Base-by-base conservation (phyloP, 2,888 invertebrate species). In the Eristalinus sepulchralis region DNA sequence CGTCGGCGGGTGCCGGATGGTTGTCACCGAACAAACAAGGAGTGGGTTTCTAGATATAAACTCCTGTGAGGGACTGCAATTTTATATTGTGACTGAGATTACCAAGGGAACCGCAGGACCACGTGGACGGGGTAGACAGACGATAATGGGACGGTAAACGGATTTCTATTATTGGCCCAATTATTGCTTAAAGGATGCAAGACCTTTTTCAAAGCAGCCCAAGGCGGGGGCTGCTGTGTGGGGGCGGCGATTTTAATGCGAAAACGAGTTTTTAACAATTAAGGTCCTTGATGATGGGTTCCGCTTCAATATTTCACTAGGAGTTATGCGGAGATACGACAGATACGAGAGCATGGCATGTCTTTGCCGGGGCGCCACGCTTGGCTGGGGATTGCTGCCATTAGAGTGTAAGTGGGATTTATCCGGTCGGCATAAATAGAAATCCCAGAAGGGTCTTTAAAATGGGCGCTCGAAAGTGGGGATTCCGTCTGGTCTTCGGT, bases 1-100 rank as follows among this genome's bases (percentile, higher is more conserved):
- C 2, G 33, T 3, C n/a, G 2, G 10, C 1, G 17, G 8, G 27
- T n/a, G 13, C 27, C 27, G 39, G 8, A 33, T 11, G 27, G 13
- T 47, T 36, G 31, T 20, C 62, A 57, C 66, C 55, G 27, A 33
- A 60, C 27, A 20, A 59, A 34, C 39, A n/a, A 33, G 22, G n/a
- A 72, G 31, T 39, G 31, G 63, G 20, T 33, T 59, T 10, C 27
- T 39, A 11, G 47, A 33, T 60, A 73, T 59, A 47, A 24, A 47
- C 39, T n/a, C 47, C 17, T 17, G 47, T 47, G 47, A 72, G 77
- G 72, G 81, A 60, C 77, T 82, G 77, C 70, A 68, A 82, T 70
- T 85, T 85, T 78, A 82, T 78, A 78, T 82, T 85, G 82, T 73
- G 77, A 85, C 82, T 67, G 81, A 82, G 70, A 73, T 73, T 68